phyloP scores from a whole-genome alignment of 2,113 vertebrate species.

The Carassius carassius region DNA sequence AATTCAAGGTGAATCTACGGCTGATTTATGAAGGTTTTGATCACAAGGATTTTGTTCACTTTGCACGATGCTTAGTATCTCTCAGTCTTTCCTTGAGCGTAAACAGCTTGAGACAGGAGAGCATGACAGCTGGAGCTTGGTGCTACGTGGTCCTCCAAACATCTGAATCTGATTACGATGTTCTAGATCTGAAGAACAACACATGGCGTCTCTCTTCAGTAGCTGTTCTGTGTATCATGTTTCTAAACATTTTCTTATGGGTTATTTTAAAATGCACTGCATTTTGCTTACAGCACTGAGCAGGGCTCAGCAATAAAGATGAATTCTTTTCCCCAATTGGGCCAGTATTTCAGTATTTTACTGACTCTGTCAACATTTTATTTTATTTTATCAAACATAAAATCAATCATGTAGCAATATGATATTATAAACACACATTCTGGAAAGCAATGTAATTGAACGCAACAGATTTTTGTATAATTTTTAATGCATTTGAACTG shows the following conservation, averaged over 20 bases:
- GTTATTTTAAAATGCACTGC: neutral
- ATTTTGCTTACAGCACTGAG: neutral
- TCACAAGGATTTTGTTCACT: neutral
- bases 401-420: neutral
- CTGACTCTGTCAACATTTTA: neutral
- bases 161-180: constrained; percentile 30
- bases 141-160: neutral
- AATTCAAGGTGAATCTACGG: neutral
- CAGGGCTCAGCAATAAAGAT: neutral
- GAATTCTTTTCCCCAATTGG: neutral
- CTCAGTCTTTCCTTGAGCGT: neutral
- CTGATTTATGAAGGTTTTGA: neutral
- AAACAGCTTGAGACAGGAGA: constrained; percentile 9
- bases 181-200: constrained; percentile 9
- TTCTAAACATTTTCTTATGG: neutral
- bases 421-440: neutral
- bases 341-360: neutral
- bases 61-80: neutral
- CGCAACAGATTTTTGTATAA: neutral
- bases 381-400: neutral
- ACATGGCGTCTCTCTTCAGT: constrained; percentile 12
- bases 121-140: constrained; percentile 2
- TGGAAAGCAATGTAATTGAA: neutral
- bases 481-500: neutral
- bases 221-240: neutral